Evolutionary conservation across 2,797 vertebrate genomes (phyloP).

Genomic region (Clarias platycephalus): DNA sequence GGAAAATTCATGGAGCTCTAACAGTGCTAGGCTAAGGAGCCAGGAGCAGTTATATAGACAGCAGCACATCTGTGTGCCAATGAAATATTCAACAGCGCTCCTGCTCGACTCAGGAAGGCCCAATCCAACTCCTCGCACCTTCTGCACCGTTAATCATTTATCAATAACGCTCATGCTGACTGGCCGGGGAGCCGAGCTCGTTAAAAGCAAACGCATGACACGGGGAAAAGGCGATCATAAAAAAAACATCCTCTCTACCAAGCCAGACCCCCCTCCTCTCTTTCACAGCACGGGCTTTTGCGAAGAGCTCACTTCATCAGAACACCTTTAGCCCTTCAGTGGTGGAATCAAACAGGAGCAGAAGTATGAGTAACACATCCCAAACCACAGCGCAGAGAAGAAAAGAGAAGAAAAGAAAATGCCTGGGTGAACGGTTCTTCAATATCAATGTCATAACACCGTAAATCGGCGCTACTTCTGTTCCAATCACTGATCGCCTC

Average conservation of each 20-base stretch:
- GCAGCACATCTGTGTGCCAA: slow-evolving; percentile 80
- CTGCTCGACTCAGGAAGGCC: slow-evolving; percentile 72
- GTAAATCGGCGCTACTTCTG: neutral
- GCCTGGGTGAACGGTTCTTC: neutral
- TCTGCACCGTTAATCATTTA: slow-evolving; percentile 82
- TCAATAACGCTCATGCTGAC: slow-evolving; percentile 74
- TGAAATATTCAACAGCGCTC: slow-evolving; percentile 82
- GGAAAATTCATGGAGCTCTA: slow-evolving; percentile 63
- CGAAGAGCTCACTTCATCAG: slow-evolving; percentile 51
- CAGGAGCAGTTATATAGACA: slow-evolving; percentile 77
- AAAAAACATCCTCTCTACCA: slow-evolving; percentile 55
- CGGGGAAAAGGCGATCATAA: slow-evolving; percentile 53
- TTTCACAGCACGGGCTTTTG: slow-evolving; percentile 44
- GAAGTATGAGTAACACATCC: slow-evolving; percentile 61
- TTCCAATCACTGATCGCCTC: neutral
- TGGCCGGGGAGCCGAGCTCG: slow-evolving; percentile 58
- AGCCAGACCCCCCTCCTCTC: slow-evolving; percentile 16
- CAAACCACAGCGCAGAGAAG: slow-evolving; percentile 36
- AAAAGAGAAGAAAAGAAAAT: neutral
- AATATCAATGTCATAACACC: slow-evolving; percentile 12
- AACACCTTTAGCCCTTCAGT: slow-evolving; percentile 46
- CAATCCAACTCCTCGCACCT: slow-evolving; percentile 72
- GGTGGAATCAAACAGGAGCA: slow-evolving; percentile 61
- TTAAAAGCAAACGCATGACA: slow-evolving; percentile 56
- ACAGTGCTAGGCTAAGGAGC: slow-evolving; percentile 71